Conservation (phyloP, 2,797 vertebrate genomes). For the Poeciliopsis presidionis region DNA sequence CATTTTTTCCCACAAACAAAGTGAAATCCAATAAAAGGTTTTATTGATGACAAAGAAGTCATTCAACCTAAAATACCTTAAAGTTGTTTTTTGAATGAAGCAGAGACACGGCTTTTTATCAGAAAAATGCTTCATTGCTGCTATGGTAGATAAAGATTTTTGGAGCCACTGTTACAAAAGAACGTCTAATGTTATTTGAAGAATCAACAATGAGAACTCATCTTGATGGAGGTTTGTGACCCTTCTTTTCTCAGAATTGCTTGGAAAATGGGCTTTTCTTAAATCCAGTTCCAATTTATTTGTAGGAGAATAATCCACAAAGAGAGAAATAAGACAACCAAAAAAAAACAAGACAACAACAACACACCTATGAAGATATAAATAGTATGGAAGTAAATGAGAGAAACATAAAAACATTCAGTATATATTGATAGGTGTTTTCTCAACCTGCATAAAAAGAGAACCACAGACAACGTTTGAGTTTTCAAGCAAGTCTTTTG, state of each 20-base stretch:
- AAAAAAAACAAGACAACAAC: too few relatives aligned
- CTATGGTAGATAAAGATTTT: not conserved
- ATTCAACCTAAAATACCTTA: not conserved
- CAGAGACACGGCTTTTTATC: not conserved
- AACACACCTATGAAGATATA: not conserved
- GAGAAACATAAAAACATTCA: not conserved
- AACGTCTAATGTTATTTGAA: not conserved
- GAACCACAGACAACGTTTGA: too few relatives aligned
- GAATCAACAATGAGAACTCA: not conserved
- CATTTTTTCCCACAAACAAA: not conserved
- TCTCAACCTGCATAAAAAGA: too few relatives aligned
- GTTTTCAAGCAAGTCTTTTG: too few relatives aligned
- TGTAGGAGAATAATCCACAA: not conserved
- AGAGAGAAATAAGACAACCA: not conserved
- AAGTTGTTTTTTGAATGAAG: not conserved
- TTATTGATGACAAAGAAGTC: not conserved
- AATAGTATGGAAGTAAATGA: not conserved
- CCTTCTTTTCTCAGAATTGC: not conserved
- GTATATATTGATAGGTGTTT: too few relatives aligned
- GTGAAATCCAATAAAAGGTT: not conserved
- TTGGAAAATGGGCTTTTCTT: not conserved
- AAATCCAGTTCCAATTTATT: not conserved
- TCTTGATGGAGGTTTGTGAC: not conserved
- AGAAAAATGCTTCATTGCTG: not conserved
- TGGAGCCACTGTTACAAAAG: not conserved